Percentiles rank a stretch among this genome's conserved stretches.
phyloP scores from a whole-genome alignment of 2,888 invertebrate genomes.

The Lasius fuliginosus region DNA sequence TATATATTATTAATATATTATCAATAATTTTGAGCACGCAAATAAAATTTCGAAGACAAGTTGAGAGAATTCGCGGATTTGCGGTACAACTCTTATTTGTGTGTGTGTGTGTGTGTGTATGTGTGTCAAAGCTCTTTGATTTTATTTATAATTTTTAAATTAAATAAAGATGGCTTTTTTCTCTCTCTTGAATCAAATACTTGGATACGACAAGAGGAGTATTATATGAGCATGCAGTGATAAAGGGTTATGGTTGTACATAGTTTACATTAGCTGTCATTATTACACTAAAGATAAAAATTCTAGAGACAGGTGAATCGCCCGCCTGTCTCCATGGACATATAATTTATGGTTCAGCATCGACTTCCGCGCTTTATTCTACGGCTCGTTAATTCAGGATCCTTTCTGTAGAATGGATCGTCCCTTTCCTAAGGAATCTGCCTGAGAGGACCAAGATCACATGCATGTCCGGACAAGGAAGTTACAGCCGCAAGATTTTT shows the following conservation, averaged over 20 bases:
- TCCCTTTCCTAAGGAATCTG: slow-evolving; percentile 46
- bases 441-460: slow-evolving; percentile 57
- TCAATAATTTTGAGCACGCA: neutral
- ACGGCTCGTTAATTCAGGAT: slow-evolving; percentile 73
- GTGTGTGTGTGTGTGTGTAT: neutral
- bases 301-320: slow-evolving; percentile 73
- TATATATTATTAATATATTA: neutral
- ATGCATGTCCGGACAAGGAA: slow-evolving; percentile 62
- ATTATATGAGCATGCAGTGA: neutral
- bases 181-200: neutral
- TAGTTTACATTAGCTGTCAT: neutral
- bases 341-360: slow-evolving; percentile 74
- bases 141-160: neutral
- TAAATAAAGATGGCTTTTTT: neutral
- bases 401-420: slow-evolving; percentile 64
- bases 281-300: slow-evolving; percentile 56
- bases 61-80: neutral
- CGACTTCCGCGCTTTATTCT: slow-evolving; percentile 77
- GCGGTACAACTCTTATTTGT: neutral
- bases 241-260: neutral
- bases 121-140: neutral
- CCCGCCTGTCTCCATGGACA: slow-evolving; percentile 51
- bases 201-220: neutral
- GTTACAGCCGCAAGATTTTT: slow-evolving; percentile 58
- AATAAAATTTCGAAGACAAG: neutral